Conservation (phyloP, 2,797 vertebrate genomes). For the Morus bassanus region DNA sequence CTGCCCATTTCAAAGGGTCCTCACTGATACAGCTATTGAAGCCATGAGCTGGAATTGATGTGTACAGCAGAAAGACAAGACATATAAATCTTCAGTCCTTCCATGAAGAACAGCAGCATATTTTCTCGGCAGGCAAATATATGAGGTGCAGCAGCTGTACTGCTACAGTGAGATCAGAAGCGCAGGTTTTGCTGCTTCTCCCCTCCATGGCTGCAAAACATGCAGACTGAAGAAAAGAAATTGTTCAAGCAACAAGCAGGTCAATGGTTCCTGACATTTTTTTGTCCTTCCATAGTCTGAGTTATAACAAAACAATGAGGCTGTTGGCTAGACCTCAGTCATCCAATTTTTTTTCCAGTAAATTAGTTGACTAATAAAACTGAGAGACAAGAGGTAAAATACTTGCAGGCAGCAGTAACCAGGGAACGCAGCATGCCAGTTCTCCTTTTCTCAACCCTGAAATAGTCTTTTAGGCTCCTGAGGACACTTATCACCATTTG, state of each 20-base stretch:
- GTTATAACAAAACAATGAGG: not conserved
- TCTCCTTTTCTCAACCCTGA: not conserved
- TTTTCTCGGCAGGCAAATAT: conserved; percentile 31
- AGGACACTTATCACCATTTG: not conserved
- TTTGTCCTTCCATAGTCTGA: not conserved
- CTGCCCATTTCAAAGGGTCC: conserved; percentile 26
- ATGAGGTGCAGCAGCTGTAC: not conserved
- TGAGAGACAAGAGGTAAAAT: not conserved
- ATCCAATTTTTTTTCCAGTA: not conserved
- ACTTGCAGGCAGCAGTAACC: not conserved
- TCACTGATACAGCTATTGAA: conserved; percentile 21
- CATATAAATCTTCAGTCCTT: conserved; percentile 32
- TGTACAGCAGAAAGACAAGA: conserved; percentile 15
- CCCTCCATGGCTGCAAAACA: not conserved
- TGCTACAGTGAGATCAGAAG: not conserved
- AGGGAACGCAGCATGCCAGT: not conserved
- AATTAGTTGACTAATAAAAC: not conserved
- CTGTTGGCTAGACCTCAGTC: not conserved
- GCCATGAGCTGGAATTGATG: conserved; percentile 4
- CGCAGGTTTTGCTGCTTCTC: not conserved
- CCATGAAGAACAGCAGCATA: not conserved
- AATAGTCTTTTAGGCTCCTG: not conserved
- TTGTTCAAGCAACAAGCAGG: not conserved
- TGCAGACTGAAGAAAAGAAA: not conserved
- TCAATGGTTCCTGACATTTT: not conserved